Conservation (phyloP, 2,113 vertebrate species). For the Ceuthmochares aereus region DNA sequence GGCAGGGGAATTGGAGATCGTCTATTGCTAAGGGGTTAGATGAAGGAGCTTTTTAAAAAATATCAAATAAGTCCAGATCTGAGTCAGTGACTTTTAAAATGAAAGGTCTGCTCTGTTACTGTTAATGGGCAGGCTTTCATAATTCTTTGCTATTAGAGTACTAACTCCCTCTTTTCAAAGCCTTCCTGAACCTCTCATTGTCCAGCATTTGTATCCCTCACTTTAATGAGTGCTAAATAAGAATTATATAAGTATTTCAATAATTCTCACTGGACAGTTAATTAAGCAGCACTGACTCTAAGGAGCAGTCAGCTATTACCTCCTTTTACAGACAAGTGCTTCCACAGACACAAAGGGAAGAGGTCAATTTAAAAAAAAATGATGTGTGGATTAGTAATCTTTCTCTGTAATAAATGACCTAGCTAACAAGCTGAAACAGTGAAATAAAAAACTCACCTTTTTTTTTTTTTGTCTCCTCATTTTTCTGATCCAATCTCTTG, state of each 20-base stretch:
- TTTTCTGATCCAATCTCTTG: slow-evolving; percentile 24
- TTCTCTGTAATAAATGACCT: slow-evolving; percentile 73
- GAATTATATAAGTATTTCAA: slow-evolving; percentile 81
- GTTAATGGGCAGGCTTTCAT: slow-evolving; percentile 73
- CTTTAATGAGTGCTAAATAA: slow-evolving; percentile 82
- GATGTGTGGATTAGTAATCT: slow-evolving; percentile 75
- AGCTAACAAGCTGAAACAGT: slow-evolving; percentile 69
- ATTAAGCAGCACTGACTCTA: slow-evolving; percentile 79
- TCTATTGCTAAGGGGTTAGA: slow-evolving; percentile 4
- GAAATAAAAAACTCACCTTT: slow-evolving; percentile 69
- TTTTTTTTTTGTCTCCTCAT: slow-evolving; percentile 13
- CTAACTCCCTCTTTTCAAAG: slow-evolving; percentile 72
- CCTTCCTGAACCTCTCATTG: slow-evolving; percentile 71
- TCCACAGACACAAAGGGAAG: slow-evolving; percentile 72
- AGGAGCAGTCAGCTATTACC: slow-evolving; percentile 78
- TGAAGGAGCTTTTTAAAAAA: slow-evolving; percentile 58
- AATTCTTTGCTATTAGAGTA: slow-evolving; percentile 68
- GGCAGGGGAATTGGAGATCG: not conserved
- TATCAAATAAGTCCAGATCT: slow-evolving; percentile 71
- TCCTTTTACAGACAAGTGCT: slow-evolving; percentile 78
- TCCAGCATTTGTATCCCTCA: slow-evolving; percentile 79
- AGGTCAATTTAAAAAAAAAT: slow-evolving; percentile 72
- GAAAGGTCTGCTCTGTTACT: slow-evolving; percentile 69
- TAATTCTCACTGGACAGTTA: slow-evolving; percentile 82
- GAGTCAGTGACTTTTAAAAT: slow-evolving; percentile 75